Evolutionary conservation across 2,797 vertebrate species (phyloP).

Genomic region (Siniperca obscura): DNA sequence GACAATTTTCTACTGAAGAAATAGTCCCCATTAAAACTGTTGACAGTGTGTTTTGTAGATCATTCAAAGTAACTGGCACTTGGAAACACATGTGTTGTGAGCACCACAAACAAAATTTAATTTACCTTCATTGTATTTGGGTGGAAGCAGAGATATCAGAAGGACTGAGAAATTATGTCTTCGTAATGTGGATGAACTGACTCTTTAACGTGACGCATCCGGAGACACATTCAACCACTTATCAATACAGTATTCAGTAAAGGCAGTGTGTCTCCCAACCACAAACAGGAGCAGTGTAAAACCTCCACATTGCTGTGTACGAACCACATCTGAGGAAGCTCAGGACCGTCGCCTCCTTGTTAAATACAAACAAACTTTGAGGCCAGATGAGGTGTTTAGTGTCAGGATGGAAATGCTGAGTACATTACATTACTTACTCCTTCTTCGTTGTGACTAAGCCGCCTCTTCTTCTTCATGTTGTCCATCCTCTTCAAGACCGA

Average conservation of each 20-base stretch:
- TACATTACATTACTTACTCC: slow-evolving; percentile 38
- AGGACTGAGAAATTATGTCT: background rate
- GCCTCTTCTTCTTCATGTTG: slow-evolving; percentile 48
- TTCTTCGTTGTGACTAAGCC: slow-evolving; percentile 13
- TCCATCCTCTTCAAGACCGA: slow-evolving; percentile 32
- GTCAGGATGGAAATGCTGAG: background rate
- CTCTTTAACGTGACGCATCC: background rate
- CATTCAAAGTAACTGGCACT: too few species aligned
- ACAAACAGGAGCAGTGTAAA: too few species aligned
- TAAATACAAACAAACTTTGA: too few species aligned
- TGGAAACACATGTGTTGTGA: too few species aligned
- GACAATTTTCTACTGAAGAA: too few species aligned
- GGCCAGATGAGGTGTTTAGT: background rate
- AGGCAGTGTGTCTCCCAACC: too few species aligned
- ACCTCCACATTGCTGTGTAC: too few species aligned
- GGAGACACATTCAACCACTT: background rate
- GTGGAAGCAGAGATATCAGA: background rate
- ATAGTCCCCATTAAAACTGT: too few species aligned
- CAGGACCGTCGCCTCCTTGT: too few species aligned
- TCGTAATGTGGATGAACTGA: background rate
- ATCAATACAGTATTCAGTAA: background rate
- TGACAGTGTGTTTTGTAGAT: too few species aligned
- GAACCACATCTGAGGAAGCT: too few species aligned
- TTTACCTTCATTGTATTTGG: background rate
- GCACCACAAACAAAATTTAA: background rate